Evolutionary conservation across 2,797 vertebrate species (phyloP), one percentile per base, ranked within the genome.

Genomic region (Chaunax sp.): DNA sequence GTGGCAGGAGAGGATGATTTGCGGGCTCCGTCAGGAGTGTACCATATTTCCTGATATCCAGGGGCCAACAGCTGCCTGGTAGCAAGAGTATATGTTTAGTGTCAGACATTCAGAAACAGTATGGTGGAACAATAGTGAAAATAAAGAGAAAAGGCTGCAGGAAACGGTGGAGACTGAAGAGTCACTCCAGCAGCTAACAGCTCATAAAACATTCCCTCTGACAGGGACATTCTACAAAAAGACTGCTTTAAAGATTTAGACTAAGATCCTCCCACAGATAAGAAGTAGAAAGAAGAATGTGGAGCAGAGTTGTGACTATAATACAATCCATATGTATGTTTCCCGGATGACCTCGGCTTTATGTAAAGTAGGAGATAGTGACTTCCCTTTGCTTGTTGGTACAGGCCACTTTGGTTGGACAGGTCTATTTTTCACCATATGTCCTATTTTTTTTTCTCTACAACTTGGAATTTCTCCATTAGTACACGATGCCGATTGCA

Each of bases 1-100:
- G 78, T 92, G 75, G 77, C 83, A 76, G 94, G 93, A 33, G 83
- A 82, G 19, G 81, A 88, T 40, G 90, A 94, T 75, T 82, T 92
- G 65, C 93, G 91, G n/a, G 41, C 65, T 81, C 97, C 96, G 61
- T 71, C 87, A 40, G 84, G 78, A 67, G 71, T 91, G 72, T 98
- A 99, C 92, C 95, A 95, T 66, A 94, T 96, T 89, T 98, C 96
- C 2, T 95, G 95, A 90, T 97, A 99, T 84, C 91, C 87, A 23
- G 94, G 93, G 69, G 96, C 94, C 87, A 99, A 93, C 63, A 99
- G 95, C 64, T 96, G 86, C 79, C 98, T 99, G 71, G 35, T 20
- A 43, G 70, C 46, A 85, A 61, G 38, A 64, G 11, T 62, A 64
- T 47, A 41, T 30, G 72, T 53, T 38, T 22, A 37, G 55, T 47